Percentiles rank a stretch among this genome's conserved stretches.
Conservation (phyloP, 2,113 vertebrate genomes). For the Henicopernis longicauda region DNA sequence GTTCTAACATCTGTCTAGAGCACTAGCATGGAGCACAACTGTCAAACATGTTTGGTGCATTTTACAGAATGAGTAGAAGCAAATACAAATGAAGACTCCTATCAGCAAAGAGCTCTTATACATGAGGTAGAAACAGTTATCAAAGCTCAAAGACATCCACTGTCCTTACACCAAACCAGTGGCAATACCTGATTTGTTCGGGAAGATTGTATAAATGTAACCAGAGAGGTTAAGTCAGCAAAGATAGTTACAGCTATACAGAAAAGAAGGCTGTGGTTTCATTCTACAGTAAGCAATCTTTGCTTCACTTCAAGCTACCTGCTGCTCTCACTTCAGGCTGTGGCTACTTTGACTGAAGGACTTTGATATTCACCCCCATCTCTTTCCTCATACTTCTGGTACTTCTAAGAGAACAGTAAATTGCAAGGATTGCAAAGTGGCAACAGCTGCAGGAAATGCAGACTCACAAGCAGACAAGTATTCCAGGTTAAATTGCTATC, state of each 20-base stretch:
- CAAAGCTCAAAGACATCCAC: neutral
- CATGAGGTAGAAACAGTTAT: neutral
- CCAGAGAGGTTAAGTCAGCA: neutral
- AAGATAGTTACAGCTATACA: neutral
- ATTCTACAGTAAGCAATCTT: neutral
- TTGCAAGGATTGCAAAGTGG: neutral
- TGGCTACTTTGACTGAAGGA: neutral
- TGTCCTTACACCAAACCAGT: neutral
- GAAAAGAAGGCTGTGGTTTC: neutral
- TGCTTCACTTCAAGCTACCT: neutral
- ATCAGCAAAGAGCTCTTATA: neutral
- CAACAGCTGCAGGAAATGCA: neutral
- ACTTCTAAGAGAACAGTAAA: neutral
- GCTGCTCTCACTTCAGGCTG: neutral
- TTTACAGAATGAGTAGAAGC: neutral
- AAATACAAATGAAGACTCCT: neutral
- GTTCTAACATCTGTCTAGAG: neutral
- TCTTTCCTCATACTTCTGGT: neutral
- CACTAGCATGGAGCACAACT: neutral
- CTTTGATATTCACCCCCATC: neutral
- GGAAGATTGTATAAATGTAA: neutral
- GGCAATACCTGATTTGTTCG: neutral
- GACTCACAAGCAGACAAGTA: neutral
- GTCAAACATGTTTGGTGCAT: accelerated
- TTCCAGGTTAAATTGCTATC: neutral